These are phyloP conservation scores for Pelecanoides urinatrix DNA, from an alignment of 2,113 vertebrate genomes.

Conservation along the genomic window DNA sequence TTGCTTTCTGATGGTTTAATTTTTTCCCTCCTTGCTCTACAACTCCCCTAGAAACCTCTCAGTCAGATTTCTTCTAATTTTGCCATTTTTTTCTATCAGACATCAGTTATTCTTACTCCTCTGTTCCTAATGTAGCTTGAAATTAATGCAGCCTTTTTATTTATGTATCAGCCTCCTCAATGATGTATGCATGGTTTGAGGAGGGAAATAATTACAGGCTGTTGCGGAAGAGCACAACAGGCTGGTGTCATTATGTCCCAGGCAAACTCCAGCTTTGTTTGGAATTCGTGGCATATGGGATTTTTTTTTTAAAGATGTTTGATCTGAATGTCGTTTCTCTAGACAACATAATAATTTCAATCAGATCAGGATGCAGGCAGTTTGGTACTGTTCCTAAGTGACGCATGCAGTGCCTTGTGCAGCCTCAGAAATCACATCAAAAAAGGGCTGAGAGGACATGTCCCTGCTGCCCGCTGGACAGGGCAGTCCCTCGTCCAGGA, in stretches of 20 bases:
- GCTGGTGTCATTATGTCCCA: slow-evolving; percentile 24
- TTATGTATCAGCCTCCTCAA: slow-evolving; percentile 23
- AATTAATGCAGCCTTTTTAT: slow-evolving; percentile 43
- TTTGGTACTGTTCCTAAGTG: neutral
- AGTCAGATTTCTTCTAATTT: slow-evolving; percentile 18
- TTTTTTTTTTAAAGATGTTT: neutral
- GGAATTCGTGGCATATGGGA: neutral
- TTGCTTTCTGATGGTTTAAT: neutral
- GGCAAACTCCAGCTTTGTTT: slow-evolving; percentile 34
- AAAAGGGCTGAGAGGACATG: neutral
- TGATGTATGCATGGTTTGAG: slow-evolving; percentile 35
- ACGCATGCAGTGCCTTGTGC: neutral
- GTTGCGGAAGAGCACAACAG: slow-evolving; percentile 29
- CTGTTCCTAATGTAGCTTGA: slow-evolving; percentile 55
- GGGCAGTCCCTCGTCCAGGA: neutral
- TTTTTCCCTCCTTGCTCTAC: neutral
- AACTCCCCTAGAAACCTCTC: neutral
- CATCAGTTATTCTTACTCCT: slow-evolving; percentile 16
- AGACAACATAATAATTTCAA: slow-evolving; percentile 14
- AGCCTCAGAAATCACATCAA: neutral
- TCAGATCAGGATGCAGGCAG: neutral
- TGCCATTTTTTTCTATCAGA: neutral
- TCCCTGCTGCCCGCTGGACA: accelerated
- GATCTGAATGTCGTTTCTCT: neutral
- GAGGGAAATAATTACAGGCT: slow-evolving; percentile 39